Evolutionary conservation across 2,113 vertebrate species (phyloP), one percentile per base, ranked within the genome.

Genomic region (Castor canadensis): DNA sequence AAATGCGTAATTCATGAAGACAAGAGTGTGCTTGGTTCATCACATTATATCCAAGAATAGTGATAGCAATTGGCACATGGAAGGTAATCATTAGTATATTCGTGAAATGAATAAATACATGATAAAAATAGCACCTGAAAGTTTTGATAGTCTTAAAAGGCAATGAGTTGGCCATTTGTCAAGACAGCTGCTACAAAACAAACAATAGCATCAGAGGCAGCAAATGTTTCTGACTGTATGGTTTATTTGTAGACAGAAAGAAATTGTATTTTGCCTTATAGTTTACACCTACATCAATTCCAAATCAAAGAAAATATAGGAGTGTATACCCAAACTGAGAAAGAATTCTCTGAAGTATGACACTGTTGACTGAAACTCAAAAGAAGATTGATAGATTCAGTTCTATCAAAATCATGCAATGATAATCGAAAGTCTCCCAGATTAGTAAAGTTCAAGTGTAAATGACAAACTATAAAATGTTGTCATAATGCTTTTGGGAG

Each of bases 191-290:
- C 24, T 64, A 24, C 1, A 83, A 1, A 72, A 7, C 17, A 58
- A 35, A 54, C 62, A 86, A 13, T 13, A 6, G 4, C 17, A 62
- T 60, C 58, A 60, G 58, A 60, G 22, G 9, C 12, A 72, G 13
- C 7, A 43, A 52, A 72, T 56, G 38, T n/a, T 76, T 56, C 24
- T 52, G 20, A 72, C 5, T 62, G 15, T 47, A 5, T 56, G 43
- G 40, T 91, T 92, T 69, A 64, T 28, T 32, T 95, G 49, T n/a
- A 75, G 54, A 71, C 30, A 80, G 30, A 86, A 56, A 20, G 52
- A 58, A 52, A 47, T 38, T 58, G 40, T 24, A 64, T 64, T 72
- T 26, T 88, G 1, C 6, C 24, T 82, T 19, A 26, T 92, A 66
- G 40, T n/a, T 85, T 81, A 45, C 10, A 80, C 4, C 4, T 35